Conservation (phyloP, 2,113 vertebrate species). For the Montifringilla adamsi region DNA sequence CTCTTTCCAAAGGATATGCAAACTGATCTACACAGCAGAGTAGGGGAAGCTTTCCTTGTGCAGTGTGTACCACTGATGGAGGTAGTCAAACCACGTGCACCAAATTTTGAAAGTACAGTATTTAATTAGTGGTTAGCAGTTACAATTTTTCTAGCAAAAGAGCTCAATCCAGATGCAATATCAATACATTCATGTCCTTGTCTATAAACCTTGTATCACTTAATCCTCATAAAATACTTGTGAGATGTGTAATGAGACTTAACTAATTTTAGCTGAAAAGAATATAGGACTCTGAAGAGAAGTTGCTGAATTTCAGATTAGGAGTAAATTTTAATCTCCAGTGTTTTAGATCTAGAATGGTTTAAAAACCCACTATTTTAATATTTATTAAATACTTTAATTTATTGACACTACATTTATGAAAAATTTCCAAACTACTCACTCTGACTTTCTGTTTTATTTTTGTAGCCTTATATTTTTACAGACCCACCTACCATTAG, state of each 20-base stretch:
- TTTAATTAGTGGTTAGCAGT: background rate
- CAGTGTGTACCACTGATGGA: background rate
- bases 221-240: background rate
- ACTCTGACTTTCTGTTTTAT: background rate
- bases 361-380: background rate
- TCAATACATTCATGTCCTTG: background rate
- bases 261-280: background rate
- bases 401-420: background rate
- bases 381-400: background rate
- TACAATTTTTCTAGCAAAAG: background rate
- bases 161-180: background rate
- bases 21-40: background rate
- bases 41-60: background rate
- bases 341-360: background rate
- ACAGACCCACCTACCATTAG: constrained; percentile 76
- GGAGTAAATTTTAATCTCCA: background rate
- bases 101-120: background rate
- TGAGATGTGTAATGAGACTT: background rate
- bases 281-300: background rate
- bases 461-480: constrained; percentile 77
- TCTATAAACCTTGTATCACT: background rate
- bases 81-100: background rate
- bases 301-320: background rate
- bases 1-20: background rate
- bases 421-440: background rate